Base-by-base conservation (phyloP, 2,797 vertebrate species). In the Coregonus sp. region DNA sequence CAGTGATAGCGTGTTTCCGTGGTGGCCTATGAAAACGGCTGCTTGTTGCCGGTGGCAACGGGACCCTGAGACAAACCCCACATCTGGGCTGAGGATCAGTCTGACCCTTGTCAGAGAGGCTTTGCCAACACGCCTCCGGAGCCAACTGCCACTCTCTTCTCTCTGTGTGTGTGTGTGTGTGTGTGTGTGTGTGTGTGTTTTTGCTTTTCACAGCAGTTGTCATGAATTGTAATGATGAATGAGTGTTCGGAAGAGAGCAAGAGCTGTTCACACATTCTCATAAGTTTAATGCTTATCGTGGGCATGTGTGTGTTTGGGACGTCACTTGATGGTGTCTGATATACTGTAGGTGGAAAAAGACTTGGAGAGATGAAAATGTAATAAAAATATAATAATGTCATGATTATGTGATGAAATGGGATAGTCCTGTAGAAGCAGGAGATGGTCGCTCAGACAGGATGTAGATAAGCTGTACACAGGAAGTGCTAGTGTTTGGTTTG, bases 11-110 rank as follows among this genome's bases (percentile, higher is more conserved):
- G 78, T 74, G 85, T 91, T 87, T 86, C 87, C 84, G 80, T 76
- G 80, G 85, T 80, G 82, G 90, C 86, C 87, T 83, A 79, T 88
- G 85, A 89, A 86, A 82, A 88, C 78, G 78, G 86, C 80, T 86
- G 81, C 70, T 70, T 77, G 88, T 89, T 78, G 77, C 85, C 72
- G 71, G 29, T 35, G 14, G 63, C 31, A 7, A 66, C 25, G 9
- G 20, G 78, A 72, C 71, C 70, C 81, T 20, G 70, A 78, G 76
- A 50, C 31, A 67, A 9, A 11, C 7, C 6, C 70, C 59, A 15
- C 79, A 54, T 75, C 61, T 67, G 74, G 71, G 80, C 80, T 85
- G 84, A 78, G 81, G 84, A 89, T 85, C 84, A 89, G 88, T 70
- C 15, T 50, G 68, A 70, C 68, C 37, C 15, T 5, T 14, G 15